A percentile compares a stretch with the other conserved stretches of the same genome.
Conservation (phyloP, 2,113 vertebrate species). For the Parus major region DNA sequence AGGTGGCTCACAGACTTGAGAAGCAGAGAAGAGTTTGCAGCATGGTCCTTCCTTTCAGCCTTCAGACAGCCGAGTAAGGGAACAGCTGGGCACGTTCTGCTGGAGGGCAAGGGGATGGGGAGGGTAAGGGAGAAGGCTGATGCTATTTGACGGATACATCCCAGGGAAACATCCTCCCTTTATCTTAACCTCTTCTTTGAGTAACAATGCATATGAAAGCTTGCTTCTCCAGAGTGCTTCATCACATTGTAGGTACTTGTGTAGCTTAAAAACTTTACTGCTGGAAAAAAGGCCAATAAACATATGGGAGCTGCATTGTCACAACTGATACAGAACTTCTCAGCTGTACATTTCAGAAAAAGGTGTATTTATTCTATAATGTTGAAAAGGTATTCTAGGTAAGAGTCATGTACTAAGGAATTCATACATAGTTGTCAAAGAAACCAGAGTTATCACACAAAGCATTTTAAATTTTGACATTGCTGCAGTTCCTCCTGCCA, state of each 20-base stretch:
- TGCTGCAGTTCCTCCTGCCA: not conserved
- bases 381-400: not conserved
- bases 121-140: not conserved
- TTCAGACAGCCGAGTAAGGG: not conserved
- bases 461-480: not conserved
- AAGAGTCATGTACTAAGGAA: not conserved
- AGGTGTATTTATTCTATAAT: not conserved
- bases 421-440: not conserved
- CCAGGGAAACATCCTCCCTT: not conserved
- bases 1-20: not conserved
- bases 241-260: rapidly evolving
- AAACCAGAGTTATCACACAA: rapidly evolving
- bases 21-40: too few relatives aligned
- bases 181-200: not conserved
- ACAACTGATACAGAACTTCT: not conserved
- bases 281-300: not conserved
- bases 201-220: not conserved
- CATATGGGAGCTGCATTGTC: not conserved
- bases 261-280: not conserved
- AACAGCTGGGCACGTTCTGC: rapidly evolving
- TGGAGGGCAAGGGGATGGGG: not conserved
- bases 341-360: not conserved
- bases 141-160: not conserved
- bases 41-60: not conserved
- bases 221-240: not conserved